Conservation (phyloP, 2,797 vertebrate genomes). For the Sebastes dallii region DNA sequence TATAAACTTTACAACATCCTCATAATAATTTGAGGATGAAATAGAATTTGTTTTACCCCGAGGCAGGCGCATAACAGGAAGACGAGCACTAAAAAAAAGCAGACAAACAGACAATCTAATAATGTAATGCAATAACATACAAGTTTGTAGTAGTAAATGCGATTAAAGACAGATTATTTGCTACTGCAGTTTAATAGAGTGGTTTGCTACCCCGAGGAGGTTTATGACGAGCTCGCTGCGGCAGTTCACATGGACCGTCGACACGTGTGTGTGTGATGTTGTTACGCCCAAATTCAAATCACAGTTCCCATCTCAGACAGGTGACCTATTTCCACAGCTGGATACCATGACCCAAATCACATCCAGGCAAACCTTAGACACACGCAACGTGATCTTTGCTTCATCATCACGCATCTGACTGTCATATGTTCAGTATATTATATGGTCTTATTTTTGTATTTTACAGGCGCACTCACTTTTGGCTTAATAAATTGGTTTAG, state of each 20-base stretch:
- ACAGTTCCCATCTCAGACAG: conserved; percentile 13
- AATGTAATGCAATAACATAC: conserved; percentile 40
- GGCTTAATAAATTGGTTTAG: not conserved
- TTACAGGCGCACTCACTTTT: too few species aligned
- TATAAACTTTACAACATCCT: not conserved
- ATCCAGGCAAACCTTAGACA: not conserved
- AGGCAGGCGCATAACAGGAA: not conserved
- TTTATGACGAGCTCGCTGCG: conserved; percentile 2
- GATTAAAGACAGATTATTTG: conserved; percentile 64
- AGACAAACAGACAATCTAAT: conserved; percentile 31
- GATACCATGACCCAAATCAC: conserved; percentile 21
- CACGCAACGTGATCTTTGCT: not conserved
- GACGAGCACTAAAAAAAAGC: not conserved
- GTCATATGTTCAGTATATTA: not conserved
- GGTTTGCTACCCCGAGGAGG: conserved; percentile 22
- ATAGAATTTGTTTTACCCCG: not conserved
- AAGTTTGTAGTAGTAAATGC: conserved; percentile 37
- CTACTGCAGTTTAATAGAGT: conserved; percentile 57
- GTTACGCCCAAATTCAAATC: not conserved
- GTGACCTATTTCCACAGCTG: conserved; percentile 42
- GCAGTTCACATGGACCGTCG: not conserved
- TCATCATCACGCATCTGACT: not conserved
- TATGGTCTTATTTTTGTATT: not conserved
- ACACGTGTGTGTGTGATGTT: not conserved
- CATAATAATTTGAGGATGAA: conserved; percentile 14